Evolutionary conservation across 92 coral and sea anemone genomes (phyloP), one percentile per base, ranked within the genome.

Genomic region (Palythoa heliodiscus): DNA sequence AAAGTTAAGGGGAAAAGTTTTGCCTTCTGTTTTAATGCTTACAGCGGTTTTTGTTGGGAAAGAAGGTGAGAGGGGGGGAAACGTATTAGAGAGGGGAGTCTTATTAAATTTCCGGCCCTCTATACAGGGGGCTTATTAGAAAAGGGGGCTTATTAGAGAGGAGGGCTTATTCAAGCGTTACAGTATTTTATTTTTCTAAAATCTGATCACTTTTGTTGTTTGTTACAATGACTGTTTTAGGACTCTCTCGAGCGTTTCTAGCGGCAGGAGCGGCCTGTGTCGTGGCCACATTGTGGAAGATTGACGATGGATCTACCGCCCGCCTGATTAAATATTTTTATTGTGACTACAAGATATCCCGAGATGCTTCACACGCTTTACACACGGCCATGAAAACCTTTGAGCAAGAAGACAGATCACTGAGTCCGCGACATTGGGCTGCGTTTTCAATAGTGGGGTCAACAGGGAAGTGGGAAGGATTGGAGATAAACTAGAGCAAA

Each of bases 211-310:
- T 19, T 53, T 14, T 70, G 2, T 38, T 8, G 38, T 22, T 11
- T 8, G 12, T 43, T 47, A 39, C 35, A 29, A 29, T 29, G 35
- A 29, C 52, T 13, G 9, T 74, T 77, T 14, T 25, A 91, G 93
- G 93, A 53, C 78, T 91, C 38, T 88, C 93, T 52, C 93, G 93
- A 11, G 93, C 93, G 11, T 91, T 91, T 81, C 83, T 91, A 22
- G 89, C 89, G 13, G 92, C 93, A 23, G 93, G 93, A 13, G 93
- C 92, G 3, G 89, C 89, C 40, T 91, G 92, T 71, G 93, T 91
- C 20, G 91, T 91, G 70, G 92, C 86, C 50, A 91, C 93, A 2
- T 78, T 88, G 60, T 91, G 93, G 93, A 88, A 88, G 77, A 91
- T 91, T 48, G 87, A 91, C 35, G 93, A 91, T 58, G 35, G 40